A percentile compares a stretch with the other conserved stretches of the same genome.
Conservation (phyloP, 2,113 vertebrate genomes). For the Neodon shergylaensis region DNA sequence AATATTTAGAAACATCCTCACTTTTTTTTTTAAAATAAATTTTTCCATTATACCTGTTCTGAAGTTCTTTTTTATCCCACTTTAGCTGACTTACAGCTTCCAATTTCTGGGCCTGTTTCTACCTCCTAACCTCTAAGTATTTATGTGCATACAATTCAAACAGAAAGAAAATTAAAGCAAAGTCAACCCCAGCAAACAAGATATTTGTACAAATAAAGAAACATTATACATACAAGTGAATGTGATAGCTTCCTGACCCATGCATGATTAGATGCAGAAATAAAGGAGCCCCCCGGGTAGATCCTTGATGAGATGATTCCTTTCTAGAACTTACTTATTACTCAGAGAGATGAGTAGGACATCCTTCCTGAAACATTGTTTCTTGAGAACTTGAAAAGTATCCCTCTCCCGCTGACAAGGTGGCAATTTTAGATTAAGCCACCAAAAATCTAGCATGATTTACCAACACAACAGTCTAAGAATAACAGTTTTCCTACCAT, state of each 20-base stretch:
- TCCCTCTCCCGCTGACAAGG: constrained; percentile 60
- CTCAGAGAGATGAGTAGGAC: constrained; percentile 5
- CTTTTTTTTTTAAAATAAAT: neutral
- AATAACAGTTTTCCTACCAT: constrained; percentile 59
- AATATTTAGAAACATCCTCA: neutral
- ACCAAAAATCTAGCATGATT: constrained; percentile 64
- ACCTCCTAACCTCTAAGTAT: neutral
- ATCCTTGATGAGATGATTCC: neutral
- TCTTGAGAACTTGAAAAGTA: constrained; percentile 52
- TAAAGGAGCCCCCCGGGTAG: neutral
- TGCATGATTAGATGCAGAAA: neutral
- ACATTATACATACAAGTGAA: neutral
- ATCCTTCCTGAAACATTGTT: constrained; percentile 60
- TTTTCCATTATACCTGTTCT: neutral
- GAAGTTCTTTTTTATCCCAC: neutral
- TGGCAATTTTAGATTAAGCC: constrained; percentile 76
- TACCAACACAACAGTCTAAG: constrained; percentile 68
- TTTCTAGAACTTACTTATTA: constrained; percentile 48
- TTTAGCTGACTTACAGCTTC: neutral
- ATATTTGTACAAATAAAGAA: neutral
- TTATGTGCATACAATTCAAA: neutral
- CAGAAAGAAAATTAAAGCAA: constrained; percentile 23
- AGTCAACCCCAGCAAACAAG: neutral
- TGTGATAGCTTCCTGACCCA: neutral
- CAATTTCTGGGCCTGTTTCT: neutral